Evolutionary conservation across 2,113 vertebrate genomes (phyloP).

Genomic region (Corythaixoides concolor): DNA sequence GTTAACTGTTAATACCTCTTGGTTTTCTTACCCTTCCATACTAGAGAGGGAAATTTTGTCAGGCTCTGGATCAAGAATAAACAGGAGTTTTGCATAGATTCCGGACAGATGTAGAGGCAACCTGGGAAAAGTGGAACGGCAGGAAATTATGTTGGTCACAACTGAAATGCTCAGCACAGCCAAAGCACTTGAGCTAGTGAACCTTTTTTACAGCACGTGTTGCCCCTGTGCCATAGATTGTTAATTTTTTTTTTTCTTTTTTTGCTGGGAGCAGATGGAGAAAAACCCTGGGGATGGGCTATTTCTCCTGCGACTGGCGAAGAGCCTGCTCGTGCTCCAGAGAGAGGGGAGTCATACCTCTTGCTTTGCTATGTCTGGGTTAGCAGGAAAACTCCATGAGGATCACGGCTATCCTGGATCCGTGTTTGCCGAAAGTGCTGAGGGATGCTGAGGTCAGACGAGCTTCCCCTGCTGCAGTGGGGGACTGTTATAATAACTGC

Average conservation of each 20-base stretch:
- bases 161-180: slow-evolving; percentile 29
- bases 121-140: slow-evolving; percentile 17
- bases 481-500: slow-evolving; percentile 8
- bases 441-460: slow-evolving; percentile 27
- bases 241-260: neutral
- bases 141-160: slow-evolving; percentile 27
- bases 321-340: accelerated
- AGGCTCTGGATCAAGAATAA: neutral
- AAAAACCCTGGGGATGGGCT: neutral
- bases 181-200: slow-evolving; percentile 22
- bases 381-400: neutral
- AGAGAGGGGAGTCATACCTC: neutral
- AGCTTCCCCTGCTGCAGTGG: slow-evolving; percentile 25
- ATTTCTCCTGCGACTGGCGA: slow-evolving; percentile 19
- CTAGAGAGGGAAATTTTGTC: neutral
- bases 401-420: neutral
- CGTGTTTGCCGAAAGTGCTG: slow-evolving; percentile 26
- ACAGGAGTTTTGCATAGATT: neutral
- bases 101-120: slow-evolving; percentile 15
- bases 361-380: neutral
- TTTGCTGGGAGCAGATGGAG: neutral
- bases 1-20: neutral
- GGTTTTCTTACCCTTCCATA: neutral
- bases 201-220: slow-evolving; percentile 6
- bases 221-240: slow-evolving; percentile 23